Evolutionary conservation across 2,113 vertebrate species (phyloP).

Genomic region (Percina caprodes): DNA sequence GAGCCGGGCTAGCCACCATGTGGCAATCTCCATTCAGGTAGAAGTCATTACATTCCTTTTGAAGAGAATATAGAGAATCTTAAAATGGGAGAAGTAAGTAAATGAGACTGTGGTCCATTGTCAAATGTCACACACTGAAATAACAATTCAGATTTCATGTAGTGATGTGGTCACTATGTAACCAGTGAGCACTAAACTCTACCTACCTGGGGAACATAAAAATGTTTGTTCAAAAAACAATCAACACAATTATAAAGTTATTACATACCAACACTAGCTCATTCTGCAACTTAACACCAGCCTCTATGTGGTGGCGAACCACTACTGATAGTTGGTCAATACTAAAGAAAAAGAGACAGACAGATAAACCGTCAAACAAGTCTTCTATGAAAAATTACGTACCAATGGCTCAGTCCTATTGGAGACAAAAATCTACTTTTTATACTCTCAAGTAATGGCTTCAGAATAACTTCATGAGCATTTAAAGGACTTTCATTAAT

Average conservation of each 20-base stretch:
- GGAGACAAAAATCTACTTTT: background rate
- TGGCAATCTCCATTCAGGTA: constrained; percentile 84
- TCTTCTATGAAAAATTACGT: background rate
- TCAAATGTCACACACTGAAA: background rate
- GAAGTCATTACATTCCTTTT: constrained; percentile 82
- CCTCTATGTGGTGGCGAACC: constrained; percentile 87
- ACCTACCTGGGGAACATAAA: background rate
- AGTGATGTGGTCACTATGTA: background rate
- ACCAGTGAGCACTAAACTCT: background rate
- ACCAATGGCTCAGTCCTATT: background rate
- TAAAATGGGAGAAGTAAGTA: background rate
- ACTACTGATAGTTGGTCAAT: constrained; percentile 88
- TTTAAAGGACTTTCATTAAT: background rate
- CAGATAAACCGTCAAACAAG: background rate
- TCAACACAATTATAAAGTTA: background rate
- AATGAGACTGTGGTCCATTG: background rate
- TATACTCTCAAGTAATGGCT: background rate
- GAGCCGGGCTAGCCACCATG: constrained; percentile 78
- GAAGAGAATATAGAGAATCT: background rate
- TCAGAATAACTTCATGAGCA: background rate
- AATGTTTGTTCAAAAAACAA: background rate
- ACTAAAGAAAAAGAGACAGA: constrained; percentile 76
- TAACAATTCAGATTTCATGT: background rate
- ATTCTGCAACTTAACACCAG: constrained; percentile 83
- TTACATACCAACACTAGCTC: constrained; percentile 83